Evolutionary conservation across 2,113 vertebrate genomes (phyloP).

Genomic region (Xiphorhynchus elegans): DNA sequence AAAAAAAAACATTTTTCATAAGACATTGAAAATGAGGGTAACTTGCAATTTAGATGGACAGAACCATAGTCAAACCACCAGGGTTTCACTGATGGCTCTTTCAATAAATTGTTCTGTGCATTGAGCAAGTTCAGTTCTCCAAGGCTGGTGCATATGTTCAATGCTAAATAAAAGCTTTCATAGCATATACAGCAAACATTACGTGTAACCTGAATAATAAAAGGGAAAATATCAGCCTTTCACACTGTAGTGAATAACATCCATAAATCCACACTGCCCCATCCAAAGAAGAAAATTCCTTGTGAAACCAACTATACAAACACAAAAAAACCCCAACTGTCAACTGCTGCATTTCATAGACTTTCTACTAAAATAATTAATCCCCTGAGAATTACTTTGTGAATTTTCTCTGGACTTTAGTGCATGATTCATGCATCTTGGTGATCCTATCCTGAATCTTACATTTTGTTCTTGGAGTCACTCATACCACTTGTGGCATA

Average conservation of each 20-base stretch:
- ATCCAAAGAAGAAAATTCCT: neutral
- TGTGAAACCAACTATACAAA: neutral
- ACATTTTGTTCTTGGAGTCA: conserved; percentile 1
- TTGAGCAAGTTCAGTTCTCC: conserved; percentile 37
- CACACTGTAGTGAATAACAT: neutral
- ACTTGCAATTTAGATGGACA: neutral
- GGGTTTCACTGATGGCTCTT: neutral
- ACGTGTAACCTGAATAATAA: neutral
- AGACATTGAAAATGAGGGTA: neutral
- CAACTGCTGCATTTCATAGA: neutral
- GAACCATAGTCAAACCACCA: neutral
- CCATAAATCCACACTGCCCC: neutral
- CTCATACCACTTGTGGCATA: neutral
- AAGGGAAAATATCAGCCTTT: neutral
- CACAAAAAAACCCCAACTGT: neutral
- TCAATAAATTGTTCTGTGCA: conserved; percentile 45
- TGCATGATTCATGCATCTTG: neutral
- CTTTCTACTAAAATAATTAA: neutral
- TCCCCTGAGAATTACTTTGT: conserved; percentile 2
- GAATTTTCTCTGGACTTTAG: conserved; percentile 4
- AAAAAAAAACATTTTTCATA: neutral
- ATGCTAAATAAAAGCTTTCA: neutral
- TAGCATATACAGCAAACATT: neutral
- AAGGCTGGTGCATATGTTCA: neutral
- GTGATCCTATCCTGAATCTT: neutral